These are phyloP conservation scores for Sceloporus undulatus DNA, from an alignment of 2,113 vertebrate species.

Conservation along the genomic window DNA sequence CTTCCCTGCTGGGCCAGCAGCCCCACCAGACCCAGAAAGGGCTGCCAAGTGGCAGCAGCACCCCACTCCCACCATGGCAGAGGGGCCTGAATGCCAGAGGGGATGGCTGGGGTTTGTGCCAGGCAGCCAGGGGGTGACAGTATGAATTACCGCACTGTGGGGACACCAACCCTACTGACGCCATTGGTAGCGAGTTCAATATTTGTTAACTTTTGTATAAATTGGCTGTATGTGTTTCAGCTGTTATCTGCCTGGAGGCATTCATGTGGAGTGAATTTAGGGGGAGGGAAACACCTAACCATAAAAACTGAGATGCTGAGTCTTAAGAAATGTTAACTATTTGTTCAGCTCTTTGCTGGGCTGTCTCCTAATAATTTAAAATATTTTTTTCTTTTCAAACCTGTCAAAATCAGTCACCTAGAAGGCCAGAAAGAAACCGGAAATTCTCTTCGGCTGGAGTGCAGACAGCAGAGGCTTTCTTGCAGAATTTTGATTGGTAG, in stretches of 20 bases:
- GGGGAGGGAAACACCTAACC: neutral
- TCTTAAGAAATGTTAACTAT: neutral
- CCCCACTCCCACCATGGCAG: too few species aligned
- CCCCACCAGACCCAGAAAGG: too few species aligned
- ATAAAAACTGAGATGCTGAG: neutral
- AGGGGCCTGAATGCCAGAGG: too few species aligned
- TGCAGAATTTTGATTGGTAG: neutral
- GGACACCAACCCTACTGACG: too few species aligned
- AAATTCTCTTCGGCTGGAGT: neutral
- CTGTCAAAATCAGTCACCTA: neutral
- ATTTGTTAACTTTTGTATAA: neutral
- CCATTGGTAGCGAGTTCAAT: neutral
- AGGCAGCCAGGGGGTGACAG: too few species aligned
- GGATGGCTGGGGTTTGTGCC: too few species aligned
- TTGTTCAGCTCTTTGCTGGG: neutral
- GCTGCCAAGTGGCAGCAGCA: too few species aligned
- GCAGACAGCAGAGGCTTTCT: neutral
- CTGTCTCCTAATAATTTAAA: neutral
- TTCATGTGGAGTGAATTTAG: neutral
- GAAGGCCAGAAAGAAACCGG: neutral
- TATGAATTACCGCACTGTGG: too few species aligned
- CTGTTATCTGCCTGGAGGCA: neutral
- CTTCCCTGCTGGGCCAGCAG: too few species aligned
- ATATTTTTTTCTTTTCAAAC: neutral
- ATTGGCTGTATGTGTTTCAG: neutral